Conservation (phyloP, 2,113 vertebrate species). For the Caranx melampygus region DNA sequence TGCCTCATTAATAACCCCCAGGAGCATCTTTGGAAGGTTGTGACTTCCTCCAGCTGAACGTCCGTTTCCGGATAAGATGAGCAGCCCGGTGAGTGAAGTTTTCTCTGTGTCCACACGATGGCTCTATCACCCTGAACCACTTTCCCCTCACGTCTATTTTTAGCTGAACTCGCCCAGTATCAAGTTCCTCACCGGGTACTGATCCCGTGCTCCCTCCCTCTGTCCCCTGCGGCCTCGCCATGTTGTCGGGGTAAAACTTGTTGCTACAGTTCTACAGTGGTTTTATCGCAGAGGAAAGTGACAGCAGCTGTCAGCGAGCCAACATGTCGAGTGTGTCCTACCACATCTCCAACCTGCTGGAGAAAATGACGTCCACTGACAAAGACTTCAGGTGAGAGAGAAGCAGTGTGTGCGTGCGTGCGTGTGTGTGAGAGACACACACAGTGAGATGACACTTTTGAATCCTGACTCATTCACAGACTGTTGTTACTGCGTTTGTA, state of each 20-base stretch:
- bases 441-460: conserved; percentile 66
- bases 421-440: no score
- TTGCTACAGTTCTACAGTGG: neutral
- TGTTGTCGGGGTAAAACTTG: conserved; percentile 73
- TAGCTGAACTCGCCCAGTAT: conserved; percentile 68
- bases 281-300: neutral
- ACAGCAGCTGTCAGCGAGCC: conserved; percentile 17
- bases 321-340: conserved; percentile 88
- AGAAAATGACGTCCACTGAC: conserved; percentile 95
- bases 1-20: no score
- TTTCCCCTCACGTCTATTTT: conserved; percentile 71
- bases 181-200: conserved; percentile 76
- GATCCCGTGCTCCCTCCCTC: conserved; percentile 7
- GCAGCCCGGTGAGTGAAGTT: no score
- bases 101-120: conserved; percentile 41
- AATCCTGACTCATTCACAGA: neutral
- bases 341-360: conserved; percentile 91
- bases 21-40: no score
- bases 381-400: conserved; percentile 91
- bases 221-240: conserved; percentile 64
- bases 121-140: conserved; percentile 20
- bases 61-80: no score
- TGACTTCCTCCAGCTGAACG: no score
- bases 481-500: neutral
- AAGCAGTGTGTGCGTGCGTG: neutral